A percentile compares a stretch with the other conserved stretches of the same genome.
These are phyloP conservation scores for Porites evermanni DNA, from an alignment of 92 coral and sea anemone genomes.

Conservation along the genomic window DNA sequence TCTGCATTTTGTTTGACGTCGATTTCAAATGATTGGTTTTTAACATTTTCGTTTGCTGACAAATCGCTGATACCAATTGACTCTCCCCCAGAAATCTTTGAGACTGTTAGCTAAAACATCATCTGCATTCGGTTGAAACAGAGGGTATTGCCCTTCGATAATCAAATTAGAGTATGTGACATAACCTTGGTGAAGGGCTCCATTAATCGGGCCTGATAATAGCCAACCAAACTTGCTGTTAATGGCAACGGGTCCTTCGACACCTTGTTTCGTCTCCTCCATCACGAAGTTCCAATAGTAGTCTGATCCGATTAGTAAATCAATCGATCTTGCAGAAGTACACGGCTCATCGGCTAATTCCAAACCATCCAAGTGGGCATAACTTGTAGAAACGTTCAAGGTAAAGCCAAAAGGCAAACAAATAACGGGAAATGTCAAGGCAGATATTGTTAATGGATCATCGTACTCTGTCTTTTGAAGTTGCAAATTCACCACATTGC, in stretches of 20 bases:
- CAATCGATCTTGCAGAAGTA: slow-evolving; percentile 30
- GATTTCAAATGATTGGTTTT: slow-evolving; percentile 18
- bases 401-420: slow-evolving; percentile 30
- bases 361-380: slow-evolving; percentile 31
- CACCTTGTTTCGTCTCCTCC: slow-evolving; percentile 30
- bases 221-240: slow-evolving; percentile 30
- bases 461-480: slow-evolving; percentile 33
- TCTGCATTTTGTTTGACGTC: slow-evolving; percentile 32
- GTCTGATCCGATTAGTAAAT: slow-evolving; percentile 25
- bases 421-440: slow-evolving; percentile 37
- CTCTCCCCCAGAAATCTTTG: slow-evolving; percentile 51
- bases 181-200: slow-evolving; percentile 4
- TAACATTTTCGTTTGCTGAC: slow-evolving; percentile 1
- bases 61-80: slow-evolving; percentile 30
- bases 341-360: slow-evolving; percentile 32
- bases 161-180: slow-evolving; percentile 20
- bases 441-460: slow-evolving; percentile 19
- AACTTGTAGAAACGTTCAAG: slow-evolving; percentile 20
- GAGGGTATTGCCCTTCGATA: slow-evolving; percentile 2
- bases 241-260: slow-evolving; percentile 33
- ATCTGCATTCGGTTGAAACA: slow-evolving; percentile 25
- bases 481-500: slow-evolving; percentile 60
- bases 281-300: slow-evolving; percentile 33
- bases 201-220: slow-evolving; percentile 34
- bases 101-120: slow-evolving; percentile 29